Percentiles rank a stretch among this genome's conserved stretches.
These are phyloP conservation scores for Sphaerophoria rueppellii DNA, from an alignment of 2,888 invertebrate genomes.

Conservation along the genomic window DNA sequence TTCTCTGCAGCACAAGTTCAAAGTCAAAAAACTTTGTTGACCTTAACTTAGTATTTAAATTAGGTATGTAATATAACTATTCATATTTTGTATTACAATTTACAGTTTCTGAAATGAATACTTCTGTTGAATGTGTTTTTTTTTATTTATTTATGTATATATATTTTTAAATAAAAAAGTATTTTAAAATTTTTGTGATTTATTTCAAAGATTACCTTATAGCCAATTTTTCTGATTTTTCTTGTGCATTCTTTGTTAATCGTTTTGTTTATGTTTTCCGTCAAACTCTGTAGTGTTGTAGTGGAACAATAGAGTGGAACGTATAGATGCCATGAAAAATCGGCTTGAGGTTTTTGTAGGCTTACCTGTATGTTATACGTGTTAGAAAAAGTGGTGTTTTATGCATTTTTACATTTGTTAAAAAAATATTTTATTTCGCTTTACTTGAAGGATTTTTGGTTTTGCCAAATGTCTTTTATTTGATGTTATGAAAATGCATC, in stretches of 20 bases:
- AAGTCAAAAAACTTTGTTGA: too few relatives aligned
- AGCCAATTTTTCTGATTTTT: not conserved
- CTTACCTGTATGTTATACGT: slow-evolving; percentile 6
- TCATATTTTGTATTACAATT: too few relatives aligned
- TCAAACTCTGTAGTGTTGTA: not conserved
- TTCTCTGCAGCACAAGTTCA: too few relatives aligned
- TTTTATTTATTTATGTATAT: too few relatives aligned
- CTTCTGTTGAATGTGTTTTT: too few relatives aligned
- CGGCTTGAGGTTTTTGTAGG: slow-evolving; percentile 1
- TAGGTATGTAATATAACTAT: too few relatives aligned
- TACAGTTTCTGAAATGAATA: too few relatives aligned
- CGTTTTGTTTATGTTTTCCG: not conserved
- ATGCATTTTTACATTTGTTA: too few relatives aligned
- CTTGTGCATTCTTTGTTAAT: not conserved
- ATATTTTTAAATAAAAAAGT: not conserved
- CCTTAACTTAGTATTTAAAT: too few relatives aligned
- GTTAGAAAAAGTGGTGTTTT: not conserved
- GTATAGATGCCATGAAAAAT: slow-evolving; percentile 2
- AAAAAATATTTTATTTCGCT: not conserved
- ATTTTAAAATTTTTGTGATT: not conserved
- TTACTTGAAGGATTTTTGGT: too few relatives aligned
- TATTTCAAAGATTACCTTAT: not conserved
- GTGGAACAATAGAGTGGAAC: not conserved
- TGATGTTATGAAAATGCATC: not conserved
- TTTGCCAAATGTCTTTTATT: not conserved